Percentiles rank a stretch among this genome's conserved stretches.
Evolutionary conservation across 2,888 invertebrate genomes (phyloP).

Genomic region (Azorinus chamasolen): DNA sequence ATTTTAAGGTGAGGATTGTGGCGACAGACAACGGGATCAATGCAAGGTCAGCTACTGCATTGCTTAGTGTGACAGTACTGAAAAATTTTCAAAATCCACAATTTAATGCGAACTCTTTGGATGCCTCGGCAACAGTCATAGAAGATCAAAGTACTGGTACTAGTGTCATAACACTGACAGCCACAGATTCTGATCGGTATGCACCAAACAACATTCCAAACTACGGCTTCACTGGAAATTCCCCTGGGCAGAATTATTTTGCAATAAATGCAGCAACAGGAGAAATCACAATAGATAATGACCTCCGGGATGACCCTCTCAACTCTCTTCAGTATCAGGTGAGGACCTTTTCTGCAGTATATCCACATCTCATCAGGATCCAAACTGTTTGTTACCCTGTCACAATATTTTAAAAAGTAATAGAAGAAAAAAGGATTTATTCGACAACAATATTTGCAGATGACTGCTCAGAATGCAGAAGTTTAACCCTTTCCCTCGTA

Average conservation of each 20-base stretch:
- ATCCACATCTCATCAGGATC: too few relatives aligned
- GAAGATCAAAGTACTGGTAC: conserved; percentile 59
- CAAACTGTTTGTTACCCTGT: too few relatives aligned
- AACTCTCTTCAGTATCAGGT: not conserved
- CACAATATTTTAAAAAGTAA: too few relatives aligned
- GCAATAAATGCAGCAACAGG: conserved; percentile 68
- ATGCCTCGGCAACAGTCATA: conserved; percentile 46
- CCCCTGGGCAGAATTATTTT: conserved; percentile 62
- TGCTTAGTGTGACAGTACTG: conserved; percentile 71
- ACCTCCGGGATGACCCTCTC: conserved; percentile 55
- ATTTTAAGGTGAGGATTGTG: conserved; percentile 68
- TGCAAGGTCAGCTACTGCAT: conserved; percentile 60
- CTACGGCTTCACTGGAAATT: conserved; percentile 42
- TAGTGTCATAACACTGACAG: conserved; percentile 43
- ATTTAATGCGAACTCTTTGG: conserved; percentile 36
- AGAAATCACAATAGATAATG: conserved; percentile 68
- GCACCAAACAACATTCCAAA: conserved; percentile 70
- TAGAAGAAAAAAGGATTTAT: too few relatives aligned
- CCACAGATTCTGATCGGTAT: conserved; percentile 73
- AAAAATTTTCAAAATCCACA: conserved; percentile 68
- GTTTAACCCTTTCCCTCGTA: too few relatives aligned
- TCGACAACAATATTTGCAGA: too few relatives aligned
- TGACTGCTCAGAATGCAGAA: too few relatives aligned
- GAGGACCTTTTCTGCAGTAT: not conserved
- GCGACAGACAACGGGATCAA: conserved; percentile 78